Evolutionary conservation across 1,140 invertebrate species (phyloP).

Genomic region (Aphis craccivora): DNA sequence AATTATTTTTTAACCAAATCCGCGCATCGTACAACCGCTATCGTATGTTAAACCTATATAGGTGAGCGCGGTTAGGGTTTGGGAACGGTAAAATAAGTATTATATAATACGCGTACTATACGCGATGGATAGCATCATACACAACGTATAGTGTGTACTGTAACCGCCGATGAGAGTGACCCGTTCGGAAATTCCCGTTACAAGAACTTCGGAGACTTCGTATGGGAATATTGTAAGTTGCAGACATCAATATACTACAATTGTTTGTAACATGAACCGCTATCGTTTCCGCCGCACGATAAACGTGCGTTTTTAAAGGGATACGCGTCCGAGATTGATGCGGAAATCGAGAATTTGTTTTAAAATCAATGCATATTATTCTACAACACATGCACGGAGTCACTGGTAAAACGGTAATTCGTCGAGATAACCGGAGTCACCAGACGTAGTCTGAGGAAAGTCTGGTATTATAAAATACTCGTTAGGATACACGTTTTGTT

Average conservation of each 20-base stretch:
- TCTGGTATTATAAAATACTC: neutral
- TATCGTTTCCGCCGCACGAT: neutral
- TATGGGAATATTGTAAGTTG: neutral
- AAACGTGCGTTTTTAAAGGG: neutral
- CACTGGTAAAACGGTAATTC: neutral
- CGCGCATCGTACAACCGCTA: neutral
- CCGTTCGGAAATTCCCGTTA: neutral
- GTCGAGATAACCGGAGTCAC: neutral
- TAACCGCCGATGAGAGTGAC: no score
- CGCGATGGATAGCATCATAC: no score
- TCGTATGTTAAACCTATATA: no score
- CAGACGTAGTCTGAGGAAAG: neutral
- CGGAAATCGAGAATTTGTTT: neutral
- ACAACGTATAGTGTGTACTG: no score
- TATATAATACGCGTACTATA: no score
- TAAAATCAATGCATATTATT: neutral
- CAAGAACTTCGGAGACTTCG: neutral
- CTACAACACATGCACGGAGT: neutral
- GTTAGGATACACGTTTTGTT: neutral
- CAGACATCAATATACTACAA: neutral
- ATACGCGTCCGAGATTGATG: neutral
- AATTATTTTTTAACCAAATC: neutral
- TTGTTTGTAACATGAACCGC: neutral
- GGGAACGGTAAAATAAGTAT: neutral
- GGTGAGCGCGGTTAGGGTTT: neutral